phyloP scores from a whole-genome alignment of 2,888 invertebrate genomes.

The Cloeon dipterum region DNA sequence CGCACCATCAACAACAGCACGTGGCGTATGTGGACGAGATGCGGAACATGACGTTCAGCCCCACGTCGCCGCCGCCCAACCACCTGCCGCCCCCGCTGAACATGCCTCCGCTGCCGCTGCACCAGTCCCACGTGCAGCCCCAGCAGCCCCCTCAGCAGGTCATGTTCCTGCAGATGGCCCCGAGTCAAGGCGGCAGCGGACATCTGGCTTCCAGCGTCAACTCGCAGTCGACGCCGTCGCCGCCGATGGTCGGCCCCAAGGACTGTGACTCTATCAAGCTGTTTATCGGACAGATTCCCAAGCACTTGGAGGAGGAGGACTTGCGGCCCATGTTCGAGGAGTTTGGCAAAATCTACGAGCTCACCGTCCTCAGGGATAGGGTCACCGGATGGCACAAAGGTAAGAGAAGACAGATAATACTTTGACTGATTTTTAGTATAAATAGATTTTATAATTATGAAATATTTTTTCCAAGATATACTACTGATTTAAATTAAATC shows the following conservation, averaged over 20 bases:
- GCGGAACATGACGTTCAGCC: slow-evolving; percentile 1
- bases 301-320: slow-evolving; percentile 70
- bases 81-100: neutral
- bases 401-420: slow-evolving; percentile 22
- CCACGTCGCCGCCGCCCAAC: neutral
- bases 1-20: slow-evolving; percentile 1
- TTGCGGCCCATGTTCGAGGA: slow-evolving; percentile 77
- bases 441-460: too few relatives aligned
- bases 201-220: neutral
- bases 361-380: slow-evolving; percentile 83
- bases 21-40: neutral
- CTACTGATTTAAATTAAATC: neutral
- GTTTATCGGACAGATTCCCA: slow-evolving; percentile 82
- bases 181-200: too few relatives aligned
- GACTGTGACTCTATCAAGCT: slow-evolving; percentile 45
- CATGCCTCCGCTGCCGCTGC: neutral
- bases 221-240: neutral
- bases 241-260: slow-evolving; percentile 22
- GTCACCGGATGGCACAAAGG: slow-evolving; percentile 92
- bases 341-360: slow-evolving; percentile 83
- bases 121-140: neutral
- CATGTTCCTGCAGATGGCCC: neutral
- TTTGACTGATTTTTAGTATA: too few relatives aligned
- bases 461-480: too few relatives aligned
- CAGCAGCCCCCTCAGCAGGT: slow-evolving; percentile 11